Evolutionary conservation across 2,888 invertebrate species (phyloP).

Genomic region (Galeruca laticollis): DNA sequence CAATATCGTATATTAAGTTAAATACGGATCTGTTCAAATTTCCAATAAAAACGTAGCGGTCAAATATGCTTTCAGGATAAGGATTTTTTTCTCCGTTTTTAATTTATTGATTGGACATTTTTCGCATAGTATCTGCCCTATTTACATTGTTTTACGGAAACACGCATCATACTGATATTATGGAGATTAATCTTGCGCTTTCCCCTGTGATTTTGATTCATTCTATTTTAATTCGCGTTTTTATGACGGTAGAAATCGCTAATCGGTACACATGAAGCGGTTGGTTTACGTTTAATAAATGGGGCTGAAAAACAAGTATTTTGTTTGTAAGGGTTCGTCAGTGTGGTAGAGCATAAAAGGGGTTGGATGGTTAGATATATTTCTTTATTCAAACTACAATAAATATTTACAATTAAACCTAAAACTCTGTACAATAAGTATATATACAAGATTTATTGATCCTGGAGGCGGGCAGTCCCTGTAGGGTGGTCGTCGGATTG

Average conservation of each 20-base stretch:
- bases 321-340: no score
- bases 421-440: no score
- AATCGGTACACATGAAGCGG: conserved; percentile 18
- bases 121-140: conserved; percentile 19
- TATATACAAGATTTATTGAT: no score
- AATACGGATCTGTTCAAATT: not conserved
- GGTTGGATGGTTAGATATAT: no score
- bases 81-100: no score
- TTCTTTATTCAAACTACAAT: no score
- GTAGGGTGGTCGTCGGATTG: no score
- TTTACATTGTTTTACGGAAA: conserved; percentile 36
- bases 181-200: conserved; percentile 25
- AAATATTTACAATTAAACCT: no score
- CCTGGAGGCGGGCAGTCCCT: no score
- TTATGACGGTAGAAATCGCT: not conserved
- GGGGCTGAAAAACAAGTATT: not conserved
- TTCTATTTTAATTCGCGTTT: conserved; percentile 23
- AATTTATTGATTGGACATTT: conserved; percentile 46
- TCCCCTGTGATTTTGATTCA: conserved; percentile 17
- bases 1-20: not conserved
- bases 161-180: conserved; percentile 37
- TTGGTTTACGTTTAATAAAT: not conserved
- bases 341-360: no score
- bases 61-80: conserved; percentile 44
- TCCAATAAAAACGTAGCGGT: conserved; percentile 53